Conservation (phyloP, 2,113 vertebrate species). For the Ursus arctos region DNA sequence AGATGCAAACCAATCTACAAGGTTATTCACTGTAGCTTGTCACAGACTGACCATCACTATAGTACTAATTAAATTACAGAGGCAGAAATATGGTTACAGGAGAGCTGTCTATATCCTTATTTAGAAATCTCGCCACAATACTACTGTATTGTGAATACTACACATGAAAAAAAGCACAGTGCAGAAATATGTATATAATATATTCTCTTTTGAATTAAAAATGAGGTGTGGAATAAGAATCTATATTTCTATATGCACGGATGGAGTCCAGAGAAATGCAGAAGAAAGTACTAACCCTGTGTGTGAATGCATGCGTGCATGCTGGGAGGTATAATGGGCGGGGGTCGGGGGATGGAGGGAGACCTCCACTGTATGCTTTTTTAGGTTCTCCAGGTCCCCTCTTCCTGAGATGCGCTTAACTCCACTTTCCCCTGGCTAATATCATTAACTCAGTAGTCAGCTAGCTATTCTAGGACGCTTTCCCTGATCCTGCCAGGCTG, state of each 20-base stretch:
- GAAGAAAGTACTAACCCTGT: neutral
- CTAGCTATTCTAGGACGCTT: constrained; percentile 9
- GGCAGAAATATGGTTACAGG: neutral
- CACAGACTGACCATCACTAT: neutral
- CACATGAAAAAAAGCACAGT: neutral
- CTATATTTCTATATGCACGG: neutral
- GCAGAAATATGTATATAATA: neutral
- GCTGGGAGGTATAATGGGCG: neutral
- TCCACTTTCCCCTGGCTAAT: neutral
- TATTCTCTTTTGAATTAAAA: constrained; percentile 9
- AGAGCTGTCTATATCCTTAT: neutral
- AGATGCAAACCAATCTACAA: neutral
- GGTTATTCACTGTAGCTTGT: neutral
- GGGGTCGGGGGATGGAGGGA: neutral
- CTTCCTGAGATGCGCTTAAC: neutral
- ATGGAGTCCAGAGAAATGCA: neutral
- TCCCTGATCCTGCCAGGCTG: neutral
- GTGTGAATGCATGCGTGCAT: neutral
- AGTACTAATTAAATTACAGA: neutral
- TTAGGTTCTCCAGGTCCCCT: neutral
- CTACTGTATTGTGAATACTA: no score
- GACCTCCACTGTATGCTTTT: neutral
- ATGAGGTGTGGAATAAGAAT: neutral
- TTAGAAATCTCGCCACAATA: constrained; percentile 1
- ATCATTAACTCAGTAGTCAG: neutral